Evolutionary conservation across 92 coral and sea anemone species (phyloP).

Genomic region (Paramuricea clavata): DNA sequence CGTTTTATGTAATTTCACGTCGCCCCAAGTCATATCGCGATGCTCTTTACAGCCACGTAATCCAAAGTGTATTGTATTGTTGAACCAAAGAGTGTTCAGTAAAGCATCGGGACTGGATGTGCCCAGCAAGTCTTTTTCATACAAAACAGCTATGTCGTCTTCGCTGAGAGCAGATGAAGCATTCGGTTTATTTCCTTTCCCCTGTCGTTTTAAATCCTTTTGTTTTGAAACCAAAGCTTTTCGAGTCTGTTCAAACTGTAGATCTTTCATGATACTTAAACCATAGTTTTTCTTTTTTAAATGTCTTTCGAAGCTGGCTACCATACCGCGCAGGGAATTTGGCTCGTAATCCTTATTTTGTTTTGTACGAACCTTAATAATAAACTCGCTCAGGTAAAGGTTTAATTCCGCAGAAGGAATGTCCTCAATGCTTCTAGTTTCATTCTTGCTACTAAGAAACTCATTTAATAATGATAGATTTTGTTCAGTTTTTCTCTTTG

Average conservation of each 20-base stretch:
- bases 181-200: conserved; percentile 52
- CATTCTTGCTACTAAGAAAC: conserved; percentile 22
- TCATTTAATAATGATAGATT: conserved; percentile 34
- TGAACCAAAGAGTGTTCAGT: too few relatives aligned
- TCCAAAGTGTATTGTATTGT: conserved; percentile 60
- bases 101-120: too few relatives aligned
- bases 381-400: conserved; percentile 42
- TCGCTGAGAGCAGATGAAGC: conserved; percentile 51
- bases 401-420: conserved; percentile 31
- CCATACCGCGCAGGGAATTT: conserved; percentile 32
- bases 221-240: too few relatives aligned
- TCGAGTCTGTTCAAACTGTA: too few relatives aligned
- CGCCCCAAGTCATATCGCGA: conserved; percentile 64
- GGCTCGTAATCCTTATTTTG: conserved; percentile 38
- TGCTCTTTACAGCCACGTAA: conserved; percentile 62
- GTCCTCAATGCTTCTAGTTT: conserved; percentile 8
- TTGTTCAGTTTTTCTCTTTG: conserved; percentile 24
- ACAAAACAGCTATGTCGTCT: conserved; percentile 30
- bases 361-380: conserved; percentile 34
- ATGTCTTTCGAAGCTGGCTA: too few relatives aligned
- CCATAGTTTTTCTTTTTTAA: too few relatives aligned
- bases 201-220: too few relatives aligned
- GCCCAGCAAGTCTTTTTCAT: conserved; percentile 45
- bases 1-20: conserved; percentile 55
- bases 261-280: too few relatives aligned